Evolutionary conservation across 1,140 invertebrate species (phyloP).

Genomic region (Oedothorax gibbosus): DNA sequence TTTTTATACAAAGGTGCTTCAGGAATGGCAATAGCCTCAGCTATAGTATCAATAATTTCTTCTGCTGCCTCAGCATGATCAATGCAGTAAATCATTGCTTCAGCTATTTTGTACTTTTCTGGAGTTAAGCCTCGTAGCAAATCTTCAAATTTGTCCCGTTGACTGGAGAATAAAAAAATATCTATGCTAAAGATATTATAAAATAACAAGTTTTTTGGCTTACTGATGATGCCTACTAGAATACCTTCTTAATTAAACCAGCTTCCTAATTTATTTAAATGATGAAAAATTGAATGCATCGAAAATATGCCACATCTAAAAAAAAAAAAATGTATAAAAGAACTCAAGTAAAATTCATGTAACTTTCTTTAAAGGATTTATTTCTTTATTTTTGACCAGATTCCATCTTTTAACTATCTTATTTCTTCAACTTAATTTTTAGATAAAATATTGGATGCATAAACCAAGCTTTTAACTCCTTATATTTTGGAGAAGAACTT

Average conservation of each 20-base stretch:
- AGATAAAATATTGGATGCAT: too few species aligned
- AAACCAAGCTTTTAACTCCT: too few species aligned
- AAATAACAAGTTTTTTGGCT: background rate
- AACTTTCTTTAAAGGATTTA: too few species aligned
- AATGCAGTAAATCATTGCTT: conserved; percentile 98
- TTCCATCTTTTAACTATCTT: too few species aligned
- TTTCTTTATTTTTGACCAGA: too few species aligned
- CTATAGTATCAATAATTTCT: conserved; percentile 93
- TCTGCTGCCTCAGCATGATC: conserved; percentile 97
- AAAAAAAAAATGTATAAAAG: background rate
- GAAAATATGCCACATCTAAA: background rate
- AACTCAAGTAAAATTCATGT: too few species aligned
- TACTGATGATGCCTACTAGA: background rate
- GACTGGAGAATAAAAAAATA: conserved; percentile 65
- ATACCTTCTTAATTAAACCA: background rate
- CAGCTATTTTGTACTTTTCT: conserved; percentile 86
- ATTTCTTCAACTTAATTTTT: too few species aligned
- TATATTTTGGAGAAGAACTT: too few species aligned
- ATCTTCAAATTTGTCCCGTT: conserved; percentile 92
- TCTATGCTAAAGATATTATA: background rate
- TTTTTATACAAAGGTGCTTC: conserved; percentile 89
- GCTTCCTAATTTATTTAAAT: background rate
- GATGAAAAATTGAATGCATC: background rate
- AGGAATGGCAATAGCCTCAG: conserved; percentile 83
- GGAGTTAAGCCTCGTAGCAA: conserved; percentile 88